Conservation (phyloP, 2,797 vertebrate species). For the Dromococcyx pavoninus region DNA sequence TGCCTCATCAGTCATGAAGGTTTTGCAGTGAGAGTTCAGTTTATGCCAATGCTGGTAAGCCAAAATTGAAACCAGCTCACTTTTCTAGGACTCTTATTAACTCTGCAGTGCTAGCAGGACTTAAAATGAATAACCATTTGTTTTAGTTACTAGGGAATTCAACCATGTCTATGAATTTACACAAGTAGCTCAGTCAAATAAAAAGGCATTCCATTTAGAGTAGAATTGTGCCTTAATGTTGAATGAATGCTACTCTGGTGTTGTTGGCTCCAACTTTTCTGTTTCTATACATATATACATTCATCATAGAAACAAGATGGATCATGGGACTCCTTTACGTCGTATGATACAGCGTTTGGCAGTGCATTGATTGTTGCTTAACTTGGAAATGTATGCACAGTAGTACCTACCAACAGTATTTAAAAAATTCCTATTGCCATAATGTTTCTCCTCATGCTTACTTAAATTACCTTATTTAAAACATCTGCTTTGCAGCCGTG, state of each 20-base stretch:
- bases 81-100: neutral
- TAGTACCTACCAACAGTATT: neutral
- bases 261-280: neutral
- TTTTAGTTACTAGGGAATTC: neutral
- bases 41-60: neutral
- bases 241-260: neutral
- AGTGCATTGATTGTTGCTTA: neutral
- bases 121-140: neutral
- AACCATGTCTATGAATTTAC: neutral
- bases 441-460: neutral
- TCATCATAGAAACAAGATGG: neutral
- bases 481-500: neutral
- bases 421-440: neutral
- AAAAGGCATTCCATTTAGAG: neutral
- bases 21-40: neutral
- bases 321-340: neutral
- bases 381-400: neutral
- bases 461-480: neutral
- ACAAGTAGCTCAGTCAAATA: neutral
- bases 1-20: neutral
- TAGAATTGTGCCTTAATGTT: neutral
- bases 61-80: neutral
- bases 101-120: neutral
- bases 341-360: fast-evolving
- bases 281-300: fast-evolving